Conservation (phyloP, 2,888 invertebrate genomes). For the Drosophila mimica region DNA sequence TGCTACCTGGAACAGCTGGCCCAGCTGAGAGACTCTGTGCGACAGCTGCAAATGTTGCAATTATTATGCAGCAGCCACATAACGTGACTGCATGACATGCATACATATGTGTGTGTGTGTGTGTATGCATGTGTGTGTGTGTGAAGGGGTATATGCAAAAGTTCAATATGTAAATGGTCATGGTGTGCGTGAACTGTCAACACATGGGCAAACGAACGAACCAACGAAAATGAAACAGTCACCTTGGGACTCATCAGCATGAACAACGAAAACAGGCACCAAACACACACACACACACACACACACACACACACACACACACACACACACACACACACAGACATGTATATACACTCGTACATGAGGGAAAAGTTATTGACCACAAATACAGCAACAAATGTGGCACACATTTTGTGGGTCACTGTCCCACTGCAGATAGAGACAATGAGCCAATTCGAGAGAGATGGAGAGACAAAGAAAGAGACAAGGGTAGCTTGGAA, state of each 20-base stretch:
- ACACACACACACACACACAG: too few relatives aligned
- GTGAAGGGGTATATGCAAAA: conserved; percentile 39
- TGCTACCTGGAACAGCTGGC: conserved; percentile 43
- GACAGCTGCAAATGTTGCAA: conserved; percentile 72
- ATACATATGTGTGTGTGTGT: conserved; percentile 5
- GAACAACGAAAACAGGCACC: conserved; percentile 41
- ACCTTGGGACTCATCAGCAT: conserved; percentile 72
- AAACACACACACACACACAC: conserved; percentile 28
- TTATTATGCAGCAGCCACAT: conserved; percentile 71
- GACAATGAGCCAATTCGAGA: not conserved
- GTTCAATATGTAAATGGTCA: conserved; percentile 78
- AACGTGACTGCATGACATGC: conserved; percentile 35
- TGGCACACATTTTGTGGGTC: conserved; percentile 72
- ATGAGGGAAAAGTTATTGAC: conserved; percentile 47
- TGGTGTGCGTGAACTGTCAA: conserved; percentile 68
- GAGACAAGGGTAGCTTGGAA: not conserved
- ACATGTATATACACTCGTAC: conserved; percentile 1
- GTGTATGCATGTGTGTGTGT: conserved; percentile 23
- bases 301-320: conserved; percentile 21
- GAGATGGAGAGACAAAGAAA: not conserved
- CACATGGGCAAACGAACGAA: conserved; percentile 63
- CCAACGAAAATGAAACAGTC: conserved; percentile 77
- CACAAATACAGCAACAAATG: conserved; percentile 63
- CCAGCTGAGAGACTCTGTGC: conserved; percentile 48
- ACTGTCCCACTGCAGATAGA: conserved; percentile 38